A percentile compares a stretch with the other conserved stretches of the same genome.
phyloP scores from a whole-genome alignment of 2,888 invertebrate species.

The Onthophagus sagittarius region DNA sequence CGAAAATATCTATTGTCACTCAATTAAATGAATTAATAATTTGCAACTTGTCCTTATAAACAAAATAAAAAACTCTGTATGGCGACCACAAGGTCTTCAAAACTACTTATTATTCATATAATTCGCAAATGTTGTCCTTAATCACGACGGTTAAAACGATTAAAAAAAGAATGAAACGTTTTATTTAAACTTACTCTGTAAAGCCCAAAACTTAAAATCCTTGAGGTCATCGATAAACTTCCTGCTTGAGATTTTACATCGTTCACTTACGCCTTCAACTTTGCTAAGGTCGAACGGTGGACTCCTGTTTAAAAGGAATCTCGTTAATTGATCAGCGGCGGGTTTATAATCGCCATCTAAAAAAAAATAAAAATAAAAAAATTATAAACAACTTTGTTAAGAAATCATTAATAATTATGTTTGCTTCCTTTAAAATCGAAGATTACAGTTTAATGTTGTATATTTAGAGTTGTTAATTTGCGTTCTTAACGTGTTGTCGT shows the following conservation, averaged over 20 bases:
- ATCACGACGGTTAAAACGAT: too few species aligned
- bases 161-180: too few species aligned
- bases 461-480: too few species aligned
- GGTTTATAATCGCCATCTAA: conserved; percentile 39
- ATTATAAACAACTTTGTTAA: not conserved
- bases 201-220: conserved; percentile 45
- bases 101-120: not conserved
- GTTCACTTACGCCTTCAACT: conserved; percentile 37
- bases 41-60: too few species aligned
- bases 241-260: conserved; percentile 41
- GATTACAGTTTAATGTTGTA: not conserved
- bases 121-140: not conserved
- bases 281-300: conserved; percentile 43
- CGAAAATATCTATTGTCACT: not conserved
- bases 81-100: not conserved
- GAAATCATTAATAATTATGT: not conserved
- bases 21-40: conserved; percentile 7
- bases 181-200: conserved; percentile 41
- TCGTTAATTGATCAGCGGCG: conserved; percentile 36
- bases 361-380: conserved; percentile 27
- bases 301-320: conserved; percentile 35
- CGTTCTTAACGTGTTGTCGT: not conserved
- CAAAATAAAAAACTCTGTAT: too few species aligned
- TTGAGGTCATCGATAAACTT: conserved; percentile 40
- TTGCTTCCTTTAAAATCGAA: not conserved